Conservation (phyloP, 2,888 invertebrate species). For the Zaprionus bogoriensis region DNA sequence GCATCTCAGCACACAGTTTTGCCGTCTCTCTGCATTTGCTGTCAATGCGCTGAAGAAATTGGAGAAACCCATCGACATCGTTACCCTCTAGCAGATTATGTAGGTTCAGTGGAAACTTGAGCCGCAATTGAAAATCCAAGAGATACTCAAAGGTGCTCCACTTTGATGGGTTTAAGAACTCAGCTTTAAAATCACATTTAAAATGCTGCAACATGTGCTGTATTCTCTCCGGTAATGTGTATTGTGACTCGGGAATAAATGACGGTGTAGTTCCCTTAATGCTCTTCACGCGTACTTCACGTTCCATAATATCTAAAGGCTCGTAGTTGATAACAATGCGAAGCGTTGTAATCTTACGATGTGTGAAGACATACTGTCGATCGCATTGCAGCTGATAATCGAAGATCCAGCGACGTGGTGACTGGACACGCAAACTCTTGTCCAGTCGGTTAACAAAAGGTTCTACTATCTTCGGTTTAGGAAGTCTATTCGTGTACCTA, state of each 20-base stretch:
- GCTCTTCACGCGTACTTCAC: constrained; percentile 39
- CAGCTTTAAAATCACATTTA: not conserved
- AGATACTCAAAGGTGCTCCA: constrained; percentile 60
- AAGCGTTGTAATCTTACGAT: constrained; percentile 38
- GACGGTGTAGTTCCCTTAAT: constrained; percentile 17
- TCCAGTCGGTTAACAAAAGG: constrained; percentile 44
- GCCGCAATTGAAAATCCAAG: constrained; percentile 65
- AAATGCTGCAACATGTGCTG: not conserved
- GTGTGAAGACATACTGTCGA: constrained; percentile 41
- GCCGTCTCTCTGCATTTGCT: constrained; percentile 37
- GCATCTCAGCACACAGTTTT: constrained; percentile 38
- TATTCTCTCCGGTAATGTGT: not conserved
- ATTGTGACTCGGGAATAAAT: constrained; percentile 1
- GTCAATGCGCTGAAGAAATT: constrained; percentile 58
- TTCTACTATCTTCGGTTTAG: not conserved
- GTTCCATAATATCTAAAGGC: constrained; percentile 42
- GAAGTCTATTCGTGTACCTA: constrained; percentile 2
- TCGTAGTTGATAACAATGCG: constrained; percentile 52
- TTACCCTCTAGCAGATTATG: constrained; percentile 31
- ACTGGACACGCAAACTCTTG: constrained; percentile 17
- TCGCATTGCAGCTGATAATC: constrained; percentile 56
- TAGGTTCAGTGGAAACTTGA: constrained; percentile 62
- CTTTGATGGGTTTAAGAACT: constrained; percentile 10
- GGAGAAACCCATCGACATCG: constrained; percentile 32
- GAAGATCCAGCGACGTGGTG: constrained; percentile 70